Base-by-base conservation (phyloP, 2,888 invertebrate species). In the Brachylomia viminalis region DNA sequence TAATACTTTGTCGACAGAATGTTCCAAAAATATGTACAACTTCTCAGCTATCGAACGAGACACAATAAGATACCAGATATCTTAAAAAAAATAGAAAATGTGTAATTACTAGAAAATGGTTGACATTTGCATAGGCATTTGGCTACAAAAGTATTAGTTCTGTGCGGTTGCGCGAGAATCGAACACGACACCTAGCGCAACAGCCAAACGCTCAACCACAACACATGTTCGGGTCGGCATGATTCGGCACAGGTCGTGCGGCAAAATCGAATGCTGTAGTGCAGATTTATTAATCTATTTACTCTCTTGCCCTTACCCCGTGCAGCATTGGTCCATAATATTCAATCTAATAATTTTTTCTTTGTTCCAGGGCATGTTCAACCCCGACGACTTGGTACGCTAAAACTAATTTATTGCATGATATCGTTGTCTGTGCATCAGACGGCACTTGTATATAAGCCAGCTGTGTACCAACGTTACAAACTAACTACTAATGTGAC, bases 301-400 rank as follows among this genome's bases (percentile, higher is more conserved):
- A n/a, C n/a, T n/a, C 38, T 38, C 38, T 38, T 38, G 38, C 38
- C 38, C 38, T 38, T 38, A 38, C 7, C 38, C 3, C 11, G 20
- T 2, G 20, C 45, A 47, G 27, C 20, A 20, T 65, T 65, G 4
- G 13, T 17, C 11, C 7, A 47, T 17, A 30, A 11, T 52, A 33
- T n/a, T 17, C 0, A 59, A 58, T 15, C 42, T 76, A 76, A 72
- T 65, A 20, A 6, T 38, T 38, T 17, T 80, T 82, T 71, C 2
- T 73, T 91, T 88, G 91, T 97, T 97, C 52, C 96, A 98, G 98
- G 98, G 98, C 90, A 98, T 98, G 98, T 98, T 98, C 97, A 98
- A 98, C 94, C 98, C 98, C 45, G 98, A 98, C 74, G 98, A 98
- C 94, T 97, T 98, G 95, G 97, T 97, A 95, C 96, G 95, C 94